Conservation (phyloP, 92 coral and sea anemone species). For the Zoanthus sansibaricus region DNA sequence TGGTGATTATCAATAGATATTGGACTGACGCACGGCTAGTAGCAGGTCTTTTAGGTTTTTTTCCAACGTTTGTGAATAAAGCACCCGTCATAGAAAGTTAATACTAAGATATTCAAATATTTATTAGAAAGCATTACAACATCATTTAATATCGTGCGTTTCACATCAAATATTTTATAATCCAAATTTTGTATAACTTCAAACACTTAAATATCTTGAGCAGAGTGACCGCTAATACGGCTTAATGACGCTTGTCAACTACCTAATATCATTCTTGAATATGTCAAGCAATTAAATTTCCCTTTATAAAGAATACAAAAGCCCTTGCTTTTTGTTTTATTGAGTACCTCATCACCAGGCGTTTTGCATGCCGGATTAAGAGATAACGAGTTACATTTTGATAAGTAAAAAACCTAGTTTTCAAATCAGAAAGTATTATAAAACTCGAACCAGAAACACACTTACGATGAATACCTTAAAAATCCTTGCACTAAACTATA, state of each 20-base stretch:
- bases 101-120: background rate
- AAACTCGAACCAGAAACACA: too few species aligned
- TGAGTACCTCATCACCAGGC: background rate
- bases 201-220: background rate
- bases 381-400: too few species aligned
- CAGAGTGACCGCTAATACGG: background rate
- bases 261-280: background rate
- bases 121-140: background rate
- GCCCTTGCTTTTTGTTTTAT: background rate
- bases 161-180: background rate
- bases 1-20: constrained; percentile 16
- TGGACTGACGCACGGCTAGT: constrained; percentile 15
- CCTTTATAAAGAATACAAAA: background rate
- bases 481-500: too few species aligned
- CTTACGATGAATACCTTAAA: too few species aligned
- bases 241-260: background rate
- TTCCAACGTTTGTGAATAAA: background rate
- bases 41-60: constrained; percentile 1
- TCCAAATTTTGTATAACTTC: background rate
- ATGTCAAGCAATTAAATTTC: background rate
- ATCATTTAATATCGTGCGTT: background rate
- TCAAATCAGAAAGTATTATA: too few species aligned
- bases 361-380: background rate
- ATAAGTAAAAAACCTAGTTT: too few species aligned
- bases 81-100: background rate